Base-by-base conservation (phyloP, 2,888 invertebrate species). In the Agrochola lota region DNA sequence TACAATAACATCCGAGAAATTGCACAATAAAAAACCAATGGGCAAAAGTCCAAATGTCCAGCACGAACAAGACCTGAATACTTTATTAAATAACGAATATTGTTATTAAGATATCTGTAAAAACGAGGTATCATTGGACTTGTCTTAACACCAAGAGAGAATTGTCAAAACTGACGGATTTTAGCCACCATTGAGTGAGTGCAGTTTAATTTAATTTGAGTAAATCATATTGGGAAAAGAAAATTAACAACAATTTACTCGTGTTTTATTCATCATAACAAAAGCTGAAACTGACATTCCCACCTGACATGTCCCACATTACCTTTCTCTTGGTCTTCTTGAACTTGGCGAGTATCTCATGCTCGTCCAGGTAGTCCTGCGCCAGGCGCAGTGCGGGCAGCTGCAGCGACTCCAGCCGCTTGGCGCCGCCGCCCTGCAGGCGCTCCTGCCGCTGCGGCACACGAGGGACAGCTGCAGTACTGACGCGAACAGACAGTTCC, bases 311-410 rank as follows among this genome's bases (percentile, higher is more conserved):
- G n/a, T 5, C 11, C n/a, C n/a, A 11, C 15, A 40, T 43, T 86
- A 98, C 97, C 96, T 97, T 98, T 90, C 97, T 98, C 94, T 98
- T 99, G 71, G 98, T 97, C 93, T 99, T 99, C 94, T 99, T 99
- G 94, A 99, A 99, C 95, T 98, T 98, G 75, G 98, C 97, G 82
- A 96, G 95, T 92, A 99, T 95, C 95, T 99, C 99, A 83, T 98
- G 98, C 86, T 98, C 97, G 77, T 98, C 98, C 92, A 98, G 98
- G 95, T 99, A 99, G 94, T 99, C 99, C 17, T 98, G 97, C 2
- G 99, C 99, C 30, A 99, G 87, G 87, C 97, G 97, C 55, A 98
- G 97, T 88, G 97, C 97, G 23, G 98, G 97, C 88, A 97, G 94
- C 77, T 96, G 97, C 80, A 99, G 97, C 7, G 98, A 97, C 96